phyloP scores from a whole-genome alignment of 2,888 invertebrate species.

The Syritta pipiens region DNA sequence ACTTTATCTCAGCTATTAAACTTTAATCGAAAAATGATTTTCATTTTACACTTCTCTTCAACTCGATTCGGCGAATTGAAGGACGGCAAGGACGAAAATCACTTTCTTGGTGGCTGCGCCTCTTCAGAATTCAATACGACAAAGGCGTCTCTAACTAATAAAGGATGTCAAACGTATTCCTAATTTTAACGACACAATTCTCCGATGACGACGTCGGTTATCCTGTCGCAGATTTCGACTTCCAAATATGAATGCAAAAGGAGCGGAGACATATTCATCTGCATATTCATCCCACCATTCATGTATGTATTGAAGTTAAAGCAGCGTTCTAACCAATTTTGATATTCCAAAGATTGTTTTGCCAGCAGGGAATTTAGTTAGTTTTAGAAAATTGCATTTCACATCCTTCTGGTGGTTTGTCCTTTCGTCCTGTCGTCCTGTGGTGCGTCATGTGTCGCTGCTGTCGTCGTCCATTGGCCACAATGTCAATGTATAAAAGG shows the following conservation, averaged over 20 bases:
- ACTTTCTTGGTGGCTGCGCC: too few species aligned
- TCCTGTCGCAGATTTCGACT: background rate
- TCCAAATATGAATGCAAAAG: background rate
- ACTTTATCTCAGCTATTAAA: slow-evolving; percentile 32
- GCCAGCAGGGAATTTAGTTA: slow-evolving; percentile 47
- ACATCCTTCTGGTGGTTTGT: background rate
- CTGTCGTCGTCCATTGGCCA: background rate
- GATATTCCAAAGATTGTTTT: slow-evolving; percentile 35
- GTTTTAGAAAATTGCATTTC: slow-evolving; percentile 42
- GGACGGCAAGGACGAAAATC: too few species aligned
- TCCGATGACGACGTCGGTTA: background rate
- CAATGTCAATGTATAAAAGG: background rate
- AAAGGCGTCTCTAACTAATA: background rate
- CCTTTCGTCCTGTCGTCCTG: background rate
- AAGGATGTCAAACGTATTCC: slow-evolving; percentile 5
- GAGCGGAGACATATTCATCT: background rate
- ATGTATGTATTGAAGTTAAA: background rate
- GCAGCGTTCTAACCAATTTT: slow-evolving; percentile 8
- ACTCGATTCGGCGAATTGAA: too few species aligned
- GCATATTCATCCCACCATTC: slow-evolving; percentile 3
- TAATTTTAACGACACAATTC: slow-evolving; percentile 6
- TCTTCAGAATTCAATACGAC: slow-evolving; percentile 3
- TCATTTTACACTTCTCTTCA: slow-evolving; percentile 25
- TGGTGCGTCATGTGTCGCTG: background rate
- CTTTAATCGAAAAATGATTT: slow-evolving; percentile 37